These are phyloP conservation scores for Drosophila tsacasi DNA, from an alignment of 1,140 invertebrate species.

Conservation along the genomic window DNA sequence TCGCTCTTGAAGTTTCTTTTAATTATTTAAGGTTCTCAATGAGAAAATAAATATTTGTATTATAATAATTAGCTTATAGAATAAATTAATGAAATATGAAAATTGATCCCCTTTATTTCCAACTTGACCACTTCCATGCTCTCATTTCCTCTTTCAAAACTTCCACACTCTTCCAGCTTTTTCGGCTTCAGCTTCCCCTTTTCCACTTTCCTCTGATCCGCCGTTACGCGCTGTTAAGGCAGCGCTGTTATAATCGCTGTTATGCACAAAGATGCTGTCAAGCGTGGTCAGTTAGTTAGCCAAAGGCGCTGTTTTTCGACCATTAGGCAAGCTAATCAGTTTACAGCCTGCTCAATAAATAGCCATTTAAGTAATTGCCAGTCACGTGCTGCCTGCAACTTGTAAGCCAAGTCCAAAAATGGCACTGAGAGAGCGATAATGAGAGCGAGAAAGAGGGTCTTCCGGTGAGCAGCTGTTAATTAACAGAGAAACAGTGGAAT, in stretches of 20 bases:
- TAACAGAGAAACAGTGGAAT: constrained; percentile 20
- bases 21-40: background rate
- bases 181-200: background rate
- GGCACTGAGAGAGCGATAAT: background rate
- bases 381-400: constrained; percentile 2
- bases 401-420: background rate
- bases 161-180: background rate
- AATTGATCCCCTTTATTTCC: background rate
- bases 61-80: background rate
- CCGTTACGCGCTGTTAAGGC: constrained; percentile 26
- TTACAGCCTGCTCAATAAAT: constrained; percentile 3
- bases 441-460: background rate
- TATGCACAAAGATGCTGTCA: background rate
- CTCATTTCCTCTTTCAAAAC: background rate
- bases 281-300: constrained; percentile 2
- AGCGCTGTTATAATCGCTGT: constrained; percentile 4
- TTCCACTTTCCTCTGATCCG: background rate
- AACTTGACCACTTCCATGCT: background rate
- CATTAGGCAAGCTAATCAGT: constrained; percentile 14
- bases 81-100: background rate
- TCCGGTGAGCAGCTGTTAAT: constrained; percentile 21
- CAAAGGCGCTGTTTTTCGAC: constrained; percentile 1
- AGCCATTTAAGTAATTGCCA: constrained; percentile 7
- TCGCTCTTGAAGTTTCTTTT: background rate
- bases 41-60: background rate